Base-by-base conservation (phyloP, 1,140 invertebrate genomes). In the Ceratosolen fusciceps region DNA sequence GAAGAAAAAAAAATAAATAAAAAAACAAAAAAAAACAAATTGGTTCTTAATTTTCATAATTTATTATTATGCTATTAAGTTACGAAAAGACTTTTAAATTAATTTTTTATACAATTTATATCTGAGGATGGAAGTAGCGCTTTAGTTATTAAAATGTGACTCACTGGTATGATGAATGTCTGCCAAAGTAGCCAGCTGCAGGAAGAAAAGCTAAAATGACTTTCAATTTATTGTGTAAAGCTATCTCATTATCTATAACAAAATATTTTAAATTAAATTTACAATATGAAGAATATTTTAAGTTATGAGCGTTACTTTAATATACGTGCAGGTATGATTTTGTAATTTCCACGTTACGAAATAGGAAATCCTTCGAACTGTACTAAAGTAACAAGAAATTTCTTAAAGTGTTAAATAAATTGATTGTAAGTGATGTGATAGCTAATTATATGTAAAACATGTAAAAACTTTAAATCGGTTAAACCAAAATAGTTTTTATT, bases 401-500 rank as follows among this genome's bases (percentile, higher is more conserved):
- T 52, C 39, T 60, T 60, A 71, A 71, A 43, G 14, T 49, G 65
- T 52, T 29, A 34, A n/a, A n/a, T n/a, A n/a, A 56, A n/a, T n/a
- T 21, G 49, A n/a, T 34, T 54, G 47, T 54, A 37, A 29, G 43
- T 37, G 31, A 37, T n/a, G 26, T 2, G 31, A 37, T 65, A 65
- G 19, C 26, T 60, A 60, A 2, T 37, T 37, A 65, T 37, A n/a
- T 65, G 34, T 65, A 65, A 37, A 37, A 37, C 60, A n/a, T 65
- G 60, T 65, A 65, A 65, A 65, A 62, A 65, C 29, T 60, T 60
- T 8, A 65, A 65, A 65, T 58, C 24, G 24, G 4, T 65, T 65
- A 65, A 65, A 65, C 19, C 5, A 52, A 60, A 34, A 56, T 56
- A 58, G 10, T 73, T 58, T 26, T 58, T 62, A 62, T 34, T 62